These are phyloP conservation scores for Tachycineta bicolor DNA, from an alignment of 2,113 vertebrate genomes.

Conservation along the genomic window DNA sequence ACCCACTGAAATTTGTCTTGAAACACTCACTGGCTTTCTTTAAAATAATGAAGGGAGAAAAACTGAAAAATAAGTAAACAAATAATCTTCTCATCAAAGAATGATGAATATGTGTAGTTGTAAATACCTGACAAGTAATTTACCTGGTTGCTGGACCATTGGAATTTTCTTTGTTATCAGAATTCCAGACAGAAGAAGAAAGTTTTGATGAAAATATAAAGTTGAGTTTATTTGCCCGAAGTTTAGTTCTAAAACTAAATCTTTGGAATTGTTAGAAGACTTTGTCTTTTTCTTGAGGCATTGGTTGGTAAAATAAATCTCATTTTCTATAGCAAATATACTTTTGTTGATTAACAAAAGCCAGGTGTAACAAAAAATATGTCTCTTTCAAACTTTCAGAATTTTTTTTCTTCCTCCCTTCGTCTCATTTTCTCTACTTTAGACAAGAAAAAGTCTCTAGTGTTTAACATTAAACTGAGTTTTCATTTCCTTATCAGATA, in stretches of 20 bases:
- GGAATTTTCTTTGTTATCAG: neutral
- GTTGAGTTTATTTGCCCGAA: neutral
- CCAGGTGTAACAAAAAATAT: neutral
- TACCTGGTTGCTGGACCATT: neutral
- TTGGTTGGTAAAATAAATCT: neutral
- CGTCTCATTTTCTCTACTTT: neutral
- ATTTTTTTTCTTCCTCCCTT: neutral
- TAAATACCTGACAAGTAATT: conserved; percentile 47
- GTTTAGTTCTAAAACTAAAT: neutral
- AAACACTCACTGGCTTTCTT: neutral
- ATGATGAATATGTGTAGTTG: conserved; percentile 46
- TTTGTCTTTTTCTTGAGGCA: neutral
- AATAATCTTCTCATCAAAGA: conserved; percentile 17
- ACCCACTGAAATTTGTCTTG: neutral
- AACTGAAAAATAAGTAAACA: neutral
- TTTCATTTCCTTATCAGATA: neutral
- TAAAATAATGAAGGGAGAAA: neutral
- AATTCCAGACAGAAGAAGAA: neutral
- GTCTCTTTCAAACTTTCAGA: neutral
- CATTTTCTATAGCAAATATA: neutral
- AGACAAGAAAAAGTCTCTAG: neutral
- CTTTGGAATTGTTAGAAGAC: neutral
- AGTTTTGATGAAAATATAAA: neutral
- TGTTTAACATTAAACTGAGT: neutral
- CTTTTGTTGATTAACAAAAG: neutral